These are phyloP conservation scores for Bhutanitis thaidina DNA, from an alignment of 2,888 invertebrate species.

Conservation along the genomic window DNA sequence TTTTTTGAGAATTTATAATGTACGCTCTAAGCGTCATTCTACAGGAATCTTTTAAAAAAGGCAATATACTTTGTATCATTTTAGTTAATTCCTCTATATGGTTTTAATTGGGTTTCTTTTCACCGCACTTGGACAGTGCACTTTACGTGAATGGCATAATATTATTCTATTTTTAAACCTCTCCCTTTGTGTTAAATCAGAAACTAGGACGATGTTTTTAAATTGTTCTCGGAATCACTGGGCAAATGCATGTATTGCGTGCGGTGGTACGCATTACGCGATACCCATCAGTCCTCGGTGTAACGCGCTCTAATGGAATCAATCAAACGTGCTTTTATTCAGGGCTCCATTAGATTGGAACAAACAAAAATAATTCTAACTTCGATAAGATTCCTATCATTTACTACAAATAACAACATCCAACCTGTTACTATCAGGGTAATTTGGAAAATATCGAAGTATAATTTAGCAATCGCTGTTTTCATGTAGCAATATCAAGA, in stretches of 20 bases:
- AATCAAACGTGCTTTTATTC: conserved; percentile 51
- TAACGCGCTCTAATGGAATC: conserved; percentile 64
- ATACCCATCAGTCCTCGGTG: conserved; percentile 43
- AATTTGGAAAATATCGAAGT: too few relatives aligned
- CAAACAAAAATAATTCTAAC: conserved; percentile 5
- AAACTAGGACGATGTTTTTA: conserved; percentile 36
- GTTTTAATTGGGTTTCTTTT: too few relatives aligned
- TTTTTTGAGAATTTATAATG: too few relatives aligned
- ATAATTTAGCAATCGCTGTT: too few relatives aligned
- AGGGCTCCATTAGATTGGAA: conserved; percentile 37
- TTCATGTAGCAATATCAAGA: too few relatives aligned
- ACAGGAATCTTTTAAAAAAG: too few relatives aligned
- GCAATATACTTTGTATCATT: too few relatives aligned
- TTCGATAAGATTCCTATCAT: background rate
- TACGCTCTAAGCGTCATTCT: too few relatives aligned
- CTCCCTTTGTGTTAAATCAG: conserved; percentile 26
- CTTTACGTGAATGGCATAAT: too few relatives aligned
- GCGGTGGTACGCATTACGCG: conserved; percentile 33
- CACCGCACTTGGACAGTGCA: too few relatives aligned
- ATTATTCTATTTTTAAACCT: conserved; percentile 9
- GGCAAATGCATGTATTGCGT: conserved; percentile 57
- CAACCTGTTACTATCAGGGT: too few relatives aligned
- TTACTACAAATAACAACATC: background rate
- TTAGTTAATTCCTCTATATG: too few relatives aligned
- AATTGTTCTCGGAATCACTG: conserved; percentile 33